Conservation (phyloP, 2,797 vertebrate genomes). For the Pitangus sulphuratus region DNA sequence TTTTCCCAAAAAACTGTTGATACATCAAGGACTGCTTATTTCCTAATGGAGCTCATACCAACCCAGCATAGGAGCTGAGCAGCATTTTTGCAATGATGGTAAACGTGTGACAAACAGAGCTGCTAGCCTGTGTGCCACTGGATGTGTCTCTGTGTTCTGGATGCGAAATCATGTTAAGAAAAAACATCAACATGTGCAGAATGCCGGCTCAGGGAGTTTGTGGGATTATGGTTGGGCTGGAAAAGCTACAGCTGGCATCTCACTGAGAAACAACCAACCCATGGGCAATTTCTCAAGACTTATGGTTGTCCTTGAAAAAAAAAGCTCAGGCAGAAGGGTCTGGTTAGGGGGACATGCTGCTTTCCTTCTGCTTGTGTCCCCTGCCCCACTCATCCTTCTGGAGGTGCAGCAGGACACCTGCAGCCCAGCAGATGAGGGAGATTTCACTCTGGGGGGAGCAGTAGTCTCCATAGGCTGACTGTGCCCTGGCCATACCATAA, state of each 20-base stretch:
- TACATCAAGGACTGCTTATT: neutral
- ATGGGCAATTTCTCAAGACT: neutral
- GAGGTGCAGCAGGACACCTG: neutral
- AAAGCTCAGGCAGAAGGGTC: neutral
- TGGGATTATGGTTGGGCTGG: neutral
- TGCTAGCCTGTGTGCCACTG: neutral
- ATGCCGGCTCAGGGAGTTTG: neutral
- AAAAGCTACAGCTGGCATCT: neutral
- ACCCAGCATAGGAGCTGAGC: fast-evolving
- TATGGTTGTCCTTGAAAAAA: neutral
- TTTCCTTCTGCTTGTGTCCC: neutral
- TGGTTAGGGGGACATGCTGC: neutral
- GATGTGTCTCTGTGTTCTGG: no score
- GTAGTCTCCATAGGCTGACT: neutral
- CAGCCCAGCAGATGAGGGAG: neutral
- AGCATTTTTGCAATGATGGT: neutral
- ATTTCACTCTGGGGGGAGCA: neutral
- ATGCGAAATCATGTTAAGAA: neutral
- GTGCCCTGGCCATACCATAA: neutral
- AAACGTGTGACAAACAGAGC: neutral
- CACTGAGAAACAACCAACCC: neutral
- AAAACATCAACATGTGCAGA: fast-evolving
- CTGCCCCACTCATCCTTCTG: fast-evolving
- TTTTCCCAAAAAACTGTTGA: neutral
- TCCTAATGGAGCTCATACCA: neutral